Evolutionary conservation across 23 tunicate genomes (phyloP).

Genomic region (Halocynthia roretzi): DNA sequence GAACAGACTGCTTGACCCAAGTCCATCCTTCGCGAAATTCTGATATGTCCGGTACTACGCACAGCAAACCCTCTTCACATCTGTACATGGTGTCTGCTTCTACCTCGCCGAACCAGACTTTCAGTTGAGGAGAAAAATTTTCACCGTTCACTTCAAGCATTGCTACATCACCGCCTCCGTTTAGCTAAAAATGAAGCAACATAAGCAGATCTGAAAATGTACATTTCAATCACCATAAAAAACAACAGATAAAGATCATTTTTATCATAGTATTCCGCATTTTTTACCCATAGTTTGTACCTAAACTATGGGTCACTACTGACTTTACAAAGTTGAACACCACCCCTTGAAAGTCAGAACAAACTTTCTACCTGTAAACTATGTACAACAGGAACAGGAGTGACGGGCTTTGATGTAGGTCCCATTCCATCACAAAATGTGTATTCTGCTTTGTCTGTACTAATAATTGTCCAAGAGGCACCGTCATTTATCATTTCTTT

Average conservation of each 20-base stretch:
- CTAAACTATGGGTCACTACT: too few relatives aligned
- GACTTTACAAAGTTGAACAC: too few relatives aligned
- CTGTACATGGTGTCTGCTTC: constrained; percentile 91
- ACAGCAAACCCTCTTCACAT: constrained; percentile 68
- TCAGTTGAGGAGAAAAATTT: constrained; percentile 56
- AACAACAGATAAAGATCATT: too few relatives aligned
- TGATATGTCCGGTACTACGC: constrained; percentile 90
- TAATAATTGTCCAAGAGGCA: constrained; percentile 91
- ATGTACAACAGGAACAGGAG: constrained; percentile 80
- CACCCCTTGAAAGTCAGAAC: too few relatives aligned
- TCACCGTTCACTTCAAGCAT: constrained; percentile 88
- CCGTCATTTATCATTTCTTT: constrained; percentile 95
- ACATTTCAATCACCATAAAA: too few relatives aligned
- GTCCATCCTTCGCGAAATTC: constrained; percentile 80
- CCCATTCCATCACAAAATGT: constrained; percentile 97
- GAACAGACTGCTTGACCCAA: constrained; percentile 67
- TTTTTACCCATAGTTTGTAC: too few relatives aligned
- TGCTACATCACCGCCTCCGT: constrained; percentile 86
- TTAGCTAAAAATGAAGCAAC: constrained; percentile 28
- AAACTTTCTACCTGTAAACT: constrained; percentile 37
- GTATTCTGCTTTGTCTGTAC: constrained; percentile 93
- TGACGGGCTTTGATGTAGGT: constrained; percentile 73
- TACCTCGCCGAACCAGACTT: constrained; percentile 93
- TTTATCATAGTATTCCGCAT: too few relatives aligned
- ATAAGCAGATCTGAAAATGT: too few relatives aligned